phyloP scores from a whole-genome alignment of 2,797 vertebrate genomes.

The Gila robusta region DNA sequence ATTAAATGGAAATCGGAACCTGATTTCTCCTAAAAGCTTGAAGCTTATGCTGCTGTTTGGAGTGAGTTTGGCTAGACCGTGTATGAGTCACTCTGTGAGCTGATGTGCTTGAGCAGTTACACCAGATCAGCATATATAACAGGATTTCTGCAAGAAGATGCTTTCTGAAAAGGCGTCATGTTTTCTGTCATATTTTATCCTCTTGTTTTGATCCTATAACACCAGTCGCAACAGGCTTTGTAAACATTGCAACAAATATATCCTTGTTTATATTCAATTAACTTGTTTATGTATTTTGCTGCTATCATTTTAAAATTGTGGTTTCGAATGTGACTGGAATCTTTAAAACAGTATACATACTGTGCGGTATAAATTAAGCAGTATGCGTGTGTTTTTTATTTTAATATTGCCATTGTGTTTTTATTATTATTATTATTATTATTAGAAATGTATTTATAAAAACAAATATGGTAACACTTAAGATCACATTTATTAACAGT shows the following conservation, averaged over 20 bases:
- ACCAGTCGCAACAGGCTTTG: not conserved
- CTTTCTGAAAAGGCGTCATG: not conserved
- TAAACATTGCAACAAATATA: not conserved
- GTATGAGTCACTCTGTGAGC: not conserved
- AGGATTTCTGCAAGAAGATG: not conserved
- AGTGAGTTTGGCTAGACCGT: not conserved
- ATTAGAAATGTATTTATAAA: not conserved
- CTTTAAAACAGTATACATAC: not conserved
- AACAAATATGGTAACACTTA: not conserved
- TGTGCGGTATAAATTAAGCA: not conserved
- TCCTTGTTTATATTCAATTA: not conserved
- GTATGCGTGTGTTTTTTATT: not conserved
- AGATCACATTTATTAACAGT: not conserved
- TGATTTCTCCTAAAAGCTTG: not conserved
- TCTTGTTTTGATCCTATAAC: not conserved
- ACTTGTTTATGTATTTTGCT: not conserved
- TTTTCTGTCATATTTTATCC: not conserved
- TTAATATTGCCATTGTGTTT: not conserved
- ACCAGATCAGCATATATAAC: conserved; percentile 21
- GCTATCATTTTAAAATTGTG: too few relatives aligned
- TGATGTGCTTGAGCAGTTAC: not conserved
- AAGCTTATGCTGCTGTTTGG: not conserved
- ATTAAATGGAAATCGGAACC: conserved; percentile 3
- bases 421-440: not conserved
- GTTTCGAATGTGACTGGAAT: not conserved